Evolutionary conservation across 2,888 invertebrate species (phyloP), one percentile per base, ranked within the genome.

Genomic region (Cephus rjabovi): DNA sequence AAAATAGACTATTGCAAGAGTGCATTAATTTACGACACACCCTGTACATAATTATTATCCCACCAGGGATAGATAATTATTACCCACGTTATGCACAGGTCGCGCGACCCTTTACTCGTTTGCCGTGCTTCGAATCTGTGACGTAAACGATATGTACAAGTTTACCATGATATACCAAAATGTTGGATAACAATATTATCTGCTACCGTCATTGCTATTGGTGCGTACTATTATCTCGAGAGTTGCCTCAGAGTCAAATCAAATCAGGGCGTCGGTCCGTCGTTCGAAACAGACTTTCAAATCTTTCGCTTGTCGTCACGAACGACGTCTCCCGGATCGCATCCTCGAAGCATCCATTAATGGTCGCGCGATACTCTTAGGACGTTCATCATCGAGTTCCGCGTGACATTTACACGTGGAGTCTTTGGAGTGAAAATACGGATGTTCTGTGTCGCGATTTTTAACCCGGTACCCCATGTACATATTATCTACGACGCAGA

Each of bases 1-100:
- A 90, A 90, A 90, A 90, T 90, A 90, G 88, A 90, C 89, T 90
- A 90, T 90, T 90, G 89, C 88, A 88, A 87, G 86, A 87, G 89
- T 89, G 89, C 88, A 85, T 87, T 86, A 86, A 86, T 86, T 84
- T 87, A 84, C 84, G 83, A 86, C 84, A 80, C 80, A 88, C 87
- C 86, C 87, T 87, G 87, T 86, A 85, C 86, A 87, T 86, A 84
- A 81, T 86, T 86, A 83, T 85, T 85, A 83, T 83, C 84, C 87
- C 84, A 86, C 84, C 84, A 86, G 82, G 85, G 85, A 56, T 56
- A 56, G 23, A 56, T 56, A 56, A 56, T 56, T 56, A 56, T 56
- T 56, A 56, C 56, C 56, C 56, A 56, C 23, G 56, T 23, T 56
- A 23, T 23, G 56, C 56, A 23, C 56, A 56, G 9, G 56, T 30